Base-by-base conservation (phyloP, 2,797 vertebrate genomes). In the Anabas testudineus region DNA sequence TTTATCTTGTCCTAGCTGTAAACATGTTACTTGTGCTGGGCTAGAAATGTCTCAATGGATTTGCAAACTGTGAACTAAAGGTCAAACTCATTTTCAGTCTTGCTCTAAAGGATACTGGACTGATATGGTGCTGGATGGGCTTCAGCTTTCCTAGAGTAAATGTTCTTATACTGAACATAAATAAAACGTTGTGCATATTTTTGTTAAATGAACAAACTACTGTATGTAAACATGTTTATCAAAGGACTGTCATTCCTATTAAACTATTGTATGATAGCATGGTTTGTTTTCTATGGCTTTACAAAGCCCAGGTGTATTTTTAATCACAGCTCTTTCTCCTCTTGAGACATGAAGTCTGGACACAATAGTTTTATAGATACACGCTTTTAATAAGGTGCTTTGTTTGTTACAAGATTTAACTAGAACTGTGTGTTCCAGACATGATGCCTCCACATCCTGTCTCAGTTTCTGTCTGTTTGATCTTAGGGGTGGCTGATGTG, bases 261-360 rank as follows among this genome's bases (percentile, higher is more conserved):
- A 59, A 59, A 45, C 7, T 22, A 37, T 45, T 36, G 18, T 51
- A 4, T 42, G 18, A 67, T 39, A 54, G 48, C 24, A 26, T 3
- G 52, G 36, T 37, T 46, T 39, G 53, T 34, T 71, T 18, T 74
- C 30, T 56, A 41, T 67, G 64, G 47, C 45, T 73, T 79, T 36
- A 56, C 28, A 51, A 68, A 70, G 22, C 34, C 52, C 67, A 74
- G 53, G 75, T 78, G 60, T 69, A 47, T 74, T 79, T 55, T 67
- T 75, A 28, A 67, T 58, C 13, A 58, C 24, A 59, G 30, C 21
- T 54, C 59, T 54, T 51, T 26, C 15, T 72, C n/a, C 26, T 72
- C 55, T 57, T 70, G 9, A 49, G 30, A 48, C 10, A 55, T 57
- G n/a, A 68, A 2, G 51, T 72, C 60, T 26, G 16, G 30, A 39